Evolutionary conservation across 2,113 vertebrate species (phyloP).

Genomic region (Neodontobutis hainanensis): DNA sequence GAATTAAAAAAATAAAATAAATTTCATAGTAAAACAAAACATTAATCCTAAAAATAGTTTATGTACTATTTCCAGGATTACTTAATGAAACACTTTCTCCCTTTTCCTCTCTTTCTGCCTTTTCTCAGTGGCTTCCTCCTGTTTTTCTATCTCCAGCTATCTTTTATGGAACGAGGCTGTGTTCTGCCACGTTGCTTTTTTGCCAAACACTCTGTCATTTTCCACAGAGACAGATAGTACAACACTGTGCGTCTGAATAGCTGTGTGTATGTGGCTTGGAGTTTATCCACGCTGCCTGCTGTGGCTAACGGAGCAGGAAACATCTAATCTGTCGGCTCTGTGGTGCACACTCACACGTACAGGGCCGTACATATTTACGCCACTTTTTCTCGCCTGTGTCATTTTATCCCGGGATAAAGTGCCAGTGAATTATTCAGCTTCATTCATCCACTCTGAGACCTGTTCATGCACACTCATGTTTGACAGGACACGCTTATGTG

Average conservation of each 20-base stretch:
- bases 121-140: background rate
- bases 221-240: conserved; percentile 36
- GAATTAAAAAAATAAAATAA: too few species aligned
- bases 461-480: conserved; percentile 10
- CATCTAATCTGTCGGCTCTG: conserved; percentile 60
- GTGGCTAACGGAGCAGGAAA: conserved; percentile 66
- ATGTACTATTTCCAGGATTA: too few species aligned
- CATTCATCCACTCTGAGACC: conserved; percentile 1
- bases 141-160: background rate
- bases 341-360: conserved; percentile 17
- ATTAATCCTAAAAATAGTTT: too few species aligned
- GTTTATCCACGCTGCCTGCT: conserved; percentile 48
- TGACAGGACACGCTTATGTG: conserved; percentile 9
- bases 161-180: conserved; percentile 16
- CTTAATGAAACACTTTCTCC: too few species aligned
- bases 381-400: conserved; percentile 24
- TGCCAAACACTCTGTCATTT: conserved; percentile 54
- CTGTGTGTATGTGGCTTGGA: conserved; percentile 50
- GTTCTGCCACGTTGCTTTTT: conserved; percentile 53
- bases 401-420: conserved; percentile 31
- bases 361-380: conserved; percentile 14
- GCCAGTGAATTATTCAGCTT: conserved; percentile 13
- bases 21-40: too few species aligned
- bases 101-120: background rate
- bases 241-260: background rate